phyloP scores from a whole-genome alignment of 2,113 vertebrate genomes.

The Recurvirostra avosetta region DNA sequence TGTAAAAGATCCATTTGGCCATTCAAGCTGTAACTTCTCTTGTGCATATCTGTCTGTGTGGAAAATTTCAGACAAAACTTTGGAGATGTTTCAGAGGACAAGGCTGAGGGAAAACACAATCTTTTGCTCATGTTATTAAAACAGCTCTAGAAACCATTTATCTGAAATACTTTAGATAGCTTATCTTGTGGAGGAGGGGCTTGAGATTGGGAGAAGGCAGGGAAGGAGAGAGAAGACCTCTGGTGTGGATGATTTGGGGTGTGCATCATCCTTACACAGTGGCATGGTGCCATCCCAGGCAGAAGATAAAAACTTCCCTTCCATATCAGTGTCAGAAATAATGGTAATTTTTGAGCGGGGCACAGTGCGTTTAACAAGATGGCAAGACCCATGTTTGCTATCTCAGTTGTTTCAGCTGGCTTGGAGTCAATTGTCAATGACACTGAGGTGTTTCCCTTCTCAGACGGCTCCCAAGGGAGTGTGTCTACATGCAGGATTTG shows the following conservation, averaged over 20 bases:
- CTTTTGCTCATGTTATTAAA: not conserved
- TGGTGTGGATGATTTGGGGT: not conserved
- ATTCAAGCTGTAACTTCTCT: not conserved
- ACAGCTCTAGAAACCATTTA: not conserved
- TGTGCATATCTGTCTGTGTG: not conserved
- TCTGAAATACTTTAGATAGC: not conserved
- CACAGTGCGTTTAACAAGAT: not conserved
- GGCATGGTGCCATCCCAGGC: not conserved
- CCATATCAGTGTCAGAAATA: not conserved
- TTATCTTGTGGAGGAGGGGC: not conserved
- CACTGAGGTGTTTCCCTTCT: not conserved
- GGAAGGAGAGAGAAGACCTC: not conserved
- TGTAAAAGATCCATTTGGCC: not conserved
- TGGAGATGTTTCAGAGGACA: not conserved
- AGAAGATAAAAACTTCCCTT: not conserved
- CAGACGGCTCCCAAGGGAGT: not conserved
- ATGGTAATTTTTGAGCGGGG: not conserved
- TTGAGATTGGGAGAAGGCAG: not conserved
- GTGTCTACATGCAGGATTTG: not conserved
- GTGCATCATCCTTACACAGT: rapidly evolving
- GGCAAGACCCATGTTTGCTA: not conserved
- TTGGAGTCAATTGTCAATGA: not conserved
- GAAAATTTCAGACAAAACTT: conserved; percentile 2
- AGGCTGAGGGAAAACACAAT: not conserved
- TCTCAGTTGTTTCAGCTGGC: not conserved